Evolutionary conservation across 2,797 vertebrate genomes (phyloP), one percentile per base, ranked within the genome.

Genomic region (Adelosebastes latens): DNA sequence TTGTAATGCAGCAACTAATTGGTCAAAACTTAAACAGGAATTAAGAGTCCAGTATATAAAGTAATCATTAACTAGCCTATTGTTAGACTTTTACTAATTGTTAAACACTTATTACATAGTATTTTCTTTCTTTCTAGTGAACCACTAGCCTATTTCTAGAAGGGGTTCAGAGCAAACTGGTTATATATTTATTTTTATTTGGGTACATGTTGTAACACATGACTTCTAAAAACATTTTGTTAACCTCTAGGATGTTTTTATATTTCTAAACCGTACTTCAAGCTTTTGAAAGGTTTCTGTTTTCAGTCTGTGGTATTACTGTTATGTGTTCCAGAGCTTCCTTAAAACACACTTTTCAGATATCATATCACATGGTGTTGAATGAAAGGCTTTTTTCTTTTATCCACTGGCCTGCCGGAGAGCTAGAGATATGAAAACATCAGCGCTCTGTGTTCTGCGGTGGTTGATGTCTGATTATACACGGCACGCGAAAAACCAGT

Each of bases 401-500:
- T 53, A 29, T n/a, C 71, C 42, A 20, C 71, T 56, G 27, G 12
- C 55, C 52, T 34, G 77, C 39, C 25, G 0, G 3, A 61, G 77
- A 78, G 53, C 29, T 13, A 16, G 39, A 83, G 72, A 67, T 53
- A 46, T 34, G 62, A 55, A 77, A 72, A 76, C 49, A 75, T 59
- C 58, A 53, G 53, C n/a, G 55, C 71, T 71, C 71, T 76, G 72
- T 74, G 53, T 73, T 82, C 74, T 72, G 60, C 22, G 2, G 67
- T 72, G 72, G 62, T 60, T 81, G 29, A 70, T 77, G 65, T 89
- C 61, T 55, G 65, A 78, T 74, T 82, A 83, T 63, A 66, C 73
- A 75, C 13, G 3, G 61, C 65, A 60, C 31, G 18, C 34, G 71
- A 80, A 83, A 88, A 94, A 94, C 92, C 91, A 67, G 93, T 95